Percentiles rank a stretch among this genome's conserved stretches.
phyloP scores from a whole-genome alignment of 2,888 invertebrate genomes.

The Sturmia bella region DNA sequence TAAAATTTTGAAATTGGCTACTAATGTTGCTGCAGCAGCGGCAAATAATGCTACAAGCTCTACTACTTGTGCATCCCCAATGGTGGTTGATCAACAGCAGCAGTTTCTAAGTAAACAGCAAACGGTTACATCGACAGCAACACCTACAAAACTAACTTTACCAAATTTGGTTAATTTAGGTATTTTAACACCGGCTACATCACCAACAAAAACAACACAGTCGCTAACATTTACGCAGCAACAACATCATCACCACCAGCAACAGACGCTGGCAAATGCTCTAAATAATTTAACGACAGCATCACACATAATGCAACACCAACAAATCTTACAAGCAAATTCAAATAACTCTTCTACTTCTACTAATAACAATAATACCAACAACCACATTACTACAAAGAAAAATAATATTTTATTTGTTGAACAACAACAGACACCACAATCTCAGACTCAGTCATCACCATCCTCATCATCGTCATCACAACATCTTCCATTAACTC shows the following conservation, averaged over 20 bases:
- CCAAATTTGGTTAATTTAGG: slow-evolving; percentile 82
- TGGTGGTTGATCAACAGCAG: slow-evolving; percentile 74
- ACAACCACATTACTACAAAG: slow-evolving; percentile 66
- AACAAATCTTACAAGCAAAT: slow-evolving; percentile 67
- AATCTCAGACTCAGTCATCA: slow-evolving; percentile 57
- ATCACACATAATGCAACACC: slow-evolving; percentile 73
- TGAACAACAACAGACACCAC: slow-evolving; percentile 67
- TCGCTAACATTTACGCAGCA: slow-evolving; percentile 77
- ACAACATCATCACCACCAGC: slow-evolving; percentile 75
- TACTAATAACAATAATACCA: slow-evolving; percentile 48
- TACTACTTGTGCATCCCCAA: slow-evolving; percentile 34
- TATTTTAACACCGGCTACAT: slow-evolving; percentile 83
- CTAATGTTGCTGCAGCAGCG: slow-evolving; percentile 78
- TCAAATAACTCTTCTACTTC: slow-evolving; percentile 69
- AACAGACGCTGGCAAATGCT: slow-evolving; percentile 72
- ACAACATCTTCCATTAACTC: slow-evolving; percentile 80
- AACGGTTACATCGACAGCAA: slow-evolving; percentile 60
- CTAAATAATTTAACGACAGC: slow-evolving; percentile 74
- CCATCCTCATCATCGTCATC: slow-evolving; percentile 68
- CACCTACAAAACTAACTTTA: slow-evolving; percentile 79
- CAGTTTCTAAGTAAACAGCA: slow-evolving; percentile 65
- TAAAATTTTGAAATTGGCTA: slow-evolving; percentile 81
- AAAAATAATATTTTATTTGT: slow-evolving; percentile 68
- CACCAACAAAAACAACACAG: slow-evolving; percentile 82
- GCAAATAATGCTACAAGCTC: slow-evolving; percentile 56